Conservation (phyloP, 2,888 invertebrate species). For the Orthosia cruda region DNA sequence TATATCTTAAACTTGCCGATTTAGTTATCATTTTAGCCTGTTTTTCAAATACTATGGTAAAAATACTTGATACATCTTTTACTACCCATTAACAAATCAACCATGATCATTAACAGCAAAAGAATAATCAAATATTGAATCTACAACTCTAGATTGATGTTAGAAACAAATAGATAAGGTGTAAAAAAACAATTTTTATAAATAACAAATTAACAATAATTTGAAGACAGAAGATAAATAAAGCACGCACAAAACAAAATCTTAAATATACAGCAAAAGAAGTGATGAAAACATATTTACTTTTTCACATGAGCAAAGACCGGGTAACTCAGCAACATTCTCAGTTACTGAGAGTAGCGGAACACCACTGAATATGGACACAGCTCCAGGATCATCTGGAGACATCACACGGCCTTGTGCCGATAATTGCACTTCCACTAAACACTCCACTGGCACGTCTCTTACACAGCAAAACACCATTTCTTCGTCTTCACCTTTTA, state of each 20-base stretch:
- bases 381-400: constrained; percentile 77
- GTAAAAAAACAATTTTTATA: constrained; percentile 56
- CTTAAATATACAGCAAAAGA: constrained; percentile 81
- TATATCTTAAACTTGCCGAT: not conserved
- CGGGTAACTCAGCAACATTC: constrained; percentile 70
- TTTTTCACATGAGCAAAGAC: constrained; percentile 79
- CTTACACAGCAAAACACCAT: constrained; percentile 84
- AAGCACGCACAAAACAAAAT: constrained; percentile 78
- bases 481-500: constrained; percentile 81
- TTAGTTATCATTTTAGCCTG: not conserved
- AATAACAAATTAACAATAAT: constrained; percentile 64
- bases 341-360: constrained; percentile 65
- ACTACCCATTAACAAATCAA: constrained; percentile 1
- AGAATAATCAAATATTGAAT: constrained; percentile 33
- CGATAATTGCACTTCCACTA: constrained; percentile 79
- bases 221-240: constrained; percentile 70
- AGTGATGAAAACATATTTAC: constrained; percentile 88
- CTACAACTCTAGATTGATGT: constrained; percentile 4
- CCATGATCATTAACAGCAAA: constrained; percentile 21
- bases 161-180: constrained; percentile 37
- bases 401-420: constrained; percentile 74
- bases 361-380: constrained; percentile 82
- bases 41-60: constrained; percentile 9
- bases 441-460: constrained; percentile 82
- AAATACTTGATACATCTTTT: constrained; percentile 34